Percentiles rank a stretch among this genome's conserved stretches.
phyloP scores from a whole-genome alignment of 2,113 vertebrate species.

The Argyrosomus japonicus region DNA sequence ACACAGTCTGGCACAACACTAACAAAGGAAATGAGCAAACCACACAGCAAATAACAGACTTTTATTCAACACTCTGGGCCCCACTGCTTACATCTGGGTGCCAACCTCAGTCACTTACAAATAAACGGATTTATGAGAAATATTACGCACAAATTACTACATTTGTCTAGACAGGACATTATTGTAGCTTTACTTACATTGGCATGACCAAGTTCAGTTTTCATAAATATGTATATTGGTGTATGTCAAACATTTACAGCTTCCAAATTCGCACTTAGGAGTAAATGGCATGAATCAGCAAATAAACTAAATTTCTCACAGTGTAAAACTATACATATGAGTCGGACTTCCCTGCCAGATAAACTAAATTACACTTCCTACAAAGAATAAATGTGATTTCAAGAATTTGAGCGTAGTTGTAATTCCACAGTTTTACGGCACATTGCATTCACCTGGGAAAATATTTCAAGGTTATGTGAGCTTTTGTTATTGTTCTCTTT shows the following conservation, averaged over 20 bases:
- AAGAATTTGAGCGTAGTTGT: constrained; percentile 7
- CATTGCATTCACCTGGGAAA: background rate
- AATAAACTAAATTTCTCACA: constrained; percentile 42
- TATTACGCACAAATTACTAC: constrained; percentile 80
- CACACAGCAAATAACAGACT: constrained; percentile 80
- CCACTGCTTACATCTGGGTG: constrained; percentile 67
- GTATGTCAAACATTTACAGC: constrained; percentile 64
- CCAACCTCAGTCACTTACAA: constrained; percentile 72
- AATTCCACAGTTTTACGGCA: constrained; percentile 27
- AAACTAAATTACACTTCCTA: constrained; percentile 22
- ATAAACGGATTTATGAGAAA: constrained; percentile 78
- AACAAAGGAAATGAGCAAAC: constrained; percentile 86
- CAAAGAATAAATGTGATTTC: constrained; percentile 3
- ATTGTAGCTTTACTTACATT: constrained; percentile 69
- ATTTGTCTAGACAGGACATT: constrained; percentile 79
- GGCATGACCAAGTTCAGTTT: constrained; percentile 57
- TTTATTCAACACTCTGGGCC: constrained; percentile 74
- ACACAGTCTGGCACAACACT: constrained; percentile 75
- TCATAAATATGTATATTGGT: constrained; percentile 66
- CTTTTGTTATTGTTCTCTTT: background rate
- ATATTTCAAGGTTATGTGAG: background rate
- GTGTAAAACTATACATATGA: constrained; percentile 26
- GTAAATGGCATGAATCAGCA: constrained; percentile 58
- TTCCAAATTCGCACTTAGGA: constrained; percentile 61
- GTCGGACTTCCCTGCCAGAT: background rate